Evolutionary conservation across 2,888 invertebrate species (phyloP), one percentile per base, ranked within the genome.

Genomic region (Apodemia duryi): DNA sequence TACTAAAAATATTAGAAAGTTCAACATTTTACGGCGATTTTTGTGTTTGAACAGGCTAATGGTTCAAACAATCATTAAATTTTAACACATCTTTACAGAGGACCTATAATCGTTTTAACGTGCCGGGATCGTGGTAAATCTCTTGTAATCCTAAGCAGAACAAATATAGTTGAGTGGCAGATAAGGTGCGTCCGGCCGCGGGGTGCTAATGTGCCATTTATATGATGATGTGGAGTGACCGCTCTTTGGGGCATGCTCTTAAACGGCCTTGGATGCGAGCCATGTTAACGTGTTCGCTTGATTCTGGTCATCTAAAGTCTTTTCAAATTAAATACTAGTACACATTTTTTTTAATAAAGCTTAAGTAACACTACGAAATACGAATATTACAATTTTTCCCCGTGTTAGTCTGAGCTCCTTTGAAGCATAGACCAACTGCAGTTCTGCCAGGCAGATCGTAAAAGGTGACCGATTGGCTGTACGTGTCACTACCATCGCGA

Each of bases 81-180:
- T 84, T 86, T 79, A 80, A 82, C 73, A 81, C 78, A 78, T 87
- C 87, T 91, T 91, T 90, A 83, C 82, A 86, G 80, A 89, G 91
- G 90, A 85, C 88, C 77, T 76, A 75, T 86, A 89, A 90, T 89
- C 83, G 86, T 79, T 76, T 81, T 88, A 91, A 87, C 83, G 82
- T 76, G 72, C 78, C 78, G 82, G 80, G 84, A 83, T 86, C 89
- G 87, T 88, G 88, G 84, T 91, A 91, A 91, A 91, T 91, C 90
- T 89, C 81, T 78, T 79, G 84, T 89, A 87, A 90, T 90, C 88
- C 88, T 80, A 79, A 70, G 80, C 80, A 87, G 87, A 87, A 85
- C 90, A 91, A 90, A 91, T 90, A 91, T 88, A 90, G 90, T 88
- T 85, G 83, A 87, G 84, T 83, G 82, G 84, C 78, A 84, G 91